phyloP scores from a whole-genome alignment of 2,797 vertebrate species.

The Hypotaenidia okinawae region DNA sequence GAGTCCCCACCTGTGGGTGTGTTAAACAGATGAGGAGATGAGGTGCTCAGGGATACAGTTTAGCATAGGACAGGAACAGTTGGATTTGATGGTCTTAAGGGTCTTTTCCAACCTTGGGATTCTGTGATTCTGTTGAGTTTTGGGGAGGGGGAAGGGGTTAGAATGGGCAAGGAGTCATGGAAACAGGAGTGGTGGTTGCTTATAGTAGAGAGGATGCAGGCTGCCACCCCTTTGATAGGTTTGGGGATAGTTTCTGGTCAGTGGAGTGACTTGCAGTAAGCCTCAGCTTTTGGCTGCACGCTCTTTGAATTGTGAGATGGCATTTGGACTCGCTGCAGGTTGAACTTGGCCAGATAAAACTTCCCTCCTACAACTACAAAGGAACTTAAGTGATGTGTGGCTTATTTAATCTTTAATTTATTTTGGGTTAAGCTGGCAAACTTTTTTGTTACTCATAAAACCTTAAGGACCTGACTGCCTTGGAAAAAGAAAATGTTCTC shows the following conservation, averaged over 20 bases:
- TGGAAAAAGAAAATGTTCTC: constrained; percentile 1
- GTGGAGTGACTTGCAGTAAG: background rate
- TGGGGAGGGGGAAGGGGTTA: no score
- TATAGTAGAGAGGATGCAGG: background rate
- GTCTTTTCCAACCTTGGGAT: no score
- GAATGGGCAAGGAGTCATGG: background rate
- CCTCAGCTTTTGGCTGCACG: background rate
- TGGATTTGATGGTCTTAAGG: no score
- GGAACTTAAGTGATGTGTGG: background rate
- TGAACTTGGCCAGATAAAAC: background rate
- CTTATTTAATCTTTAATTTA: constrained; percentile 6
- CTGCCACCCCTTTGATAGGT: background rate
- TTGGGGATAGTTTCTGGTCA: background rate
- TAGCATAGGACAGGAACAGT: no score
- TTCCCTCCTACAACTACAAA: background rate
- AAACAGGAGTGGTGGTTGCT: background rate
- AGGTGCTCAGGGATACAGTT: no score
- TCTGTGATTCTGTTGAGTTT: no score
- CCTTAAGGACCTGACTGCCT: background rate
- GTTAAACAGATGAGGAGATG: no score
- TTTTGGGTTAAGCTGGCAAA: constrained; percentile 18
- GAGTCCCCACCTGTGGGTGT: no score
- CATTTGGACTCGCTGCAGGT: background rate
- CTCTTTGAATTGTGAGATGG: background rate
- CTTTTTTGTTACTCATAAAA: background rate